phyloP scores from a whole-genome alignment of 2,797 vertebrate genomes.

The Chaetodon trifasciatus region DNA sequence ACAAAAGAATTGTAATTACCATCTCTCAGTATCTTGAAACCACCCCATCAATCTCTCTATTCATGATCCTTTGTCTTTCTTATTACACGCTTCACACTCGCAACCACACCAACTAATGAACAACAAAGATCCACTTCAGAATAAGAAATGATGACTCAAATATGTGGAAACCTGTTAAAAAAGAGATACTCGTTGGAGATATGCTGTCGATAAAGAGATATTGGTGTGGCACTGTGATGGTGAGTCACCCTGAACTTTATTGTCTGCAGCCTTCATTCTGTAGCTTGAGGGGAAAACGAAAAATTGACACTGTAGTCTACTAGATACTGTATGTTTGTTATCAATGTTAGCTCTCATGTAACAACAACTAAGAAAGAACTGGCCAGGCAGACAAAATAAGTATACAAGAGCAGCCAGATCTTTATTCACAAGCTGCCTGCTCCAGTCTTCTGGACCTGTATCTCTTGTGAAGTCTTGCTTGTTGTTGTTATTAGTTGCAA shows the following conservation, averaged over 20 bases:
- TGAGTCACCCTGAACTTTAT: neutral
- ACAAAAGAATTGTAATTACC: conserved; percentile 13
- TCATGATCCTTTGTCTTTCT: conserved; percentile 17
- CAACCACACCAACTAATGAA: conserved; percentile 12
- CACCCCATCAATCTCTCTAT: conserved; percentile 15
- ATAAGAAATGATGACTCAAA: neutral
- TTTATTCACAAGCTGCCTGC: conserved; percentile 3
- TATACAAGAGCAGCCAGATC: conserved; percentile 9
- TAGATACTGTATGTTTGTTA: neutral
- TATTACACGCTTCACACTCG: conserved; percentile 2
- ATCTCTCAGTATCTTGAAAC: neutral
- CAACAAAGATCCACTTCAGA: conserved; percentile 4
- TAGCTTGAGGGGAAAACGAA: neutral
- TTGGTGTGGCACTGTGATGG: neutral
- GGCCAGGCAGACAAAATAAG: neutral
- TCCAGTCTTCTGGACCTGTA: neutral
- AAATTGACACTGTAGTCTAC: neutral
- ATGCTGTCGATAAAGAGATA: neutral
- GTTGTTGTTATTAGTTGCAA: conserved; percentile 26
- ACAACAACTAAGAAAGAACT: neutral
- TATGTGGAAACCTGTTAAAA: neutral
- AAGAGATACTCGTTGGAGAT: neutral
- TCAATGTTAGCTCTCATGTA: neutral
- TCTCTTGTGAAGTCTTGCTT: conserved; percentile 20
- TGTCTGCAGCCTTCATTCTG: neutral